A percentile compares a stretch with the other conserved stretches of the same genome.
Evolutionary conservation across 2,113 vertebrate genomes (phyloP).

Genomic region (Hippocampus zosterae): DNA sequence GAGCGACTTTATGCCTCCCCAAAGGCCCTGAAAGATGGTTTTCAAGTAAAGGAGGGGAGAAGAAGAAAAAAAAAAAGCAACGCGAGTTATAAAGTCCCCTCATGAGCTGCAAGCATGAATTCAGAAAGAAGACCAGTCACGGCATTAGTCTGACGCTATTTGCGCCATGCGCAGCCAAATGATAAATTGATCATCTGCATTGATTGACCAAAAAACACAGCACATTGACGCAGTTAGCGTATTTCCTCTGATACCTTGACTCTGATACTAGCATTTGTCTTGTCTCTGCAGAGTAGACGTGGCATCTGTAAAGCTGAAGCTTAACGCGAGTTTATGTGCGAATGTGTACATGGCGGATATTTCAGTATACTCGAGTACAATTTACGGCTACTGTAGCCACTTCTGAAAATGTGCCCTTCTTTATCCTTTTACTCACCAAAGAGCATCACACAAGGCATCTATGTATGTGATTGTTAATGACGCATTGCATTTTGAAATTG

Average conservation of each 20-base stretch:
- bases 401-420: too few species aligned
- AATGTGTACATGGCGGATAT: not conserved
- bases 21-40: slow-evolving; percentile 40
- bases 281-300: not conserved
- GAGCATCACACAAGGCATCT: too few species aligned
- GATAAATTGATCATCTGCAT: slow-evolving; percentile 25
- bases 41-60: slow-evolving; percentile 30
- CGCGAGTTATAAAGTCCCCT: slow-evolving; percentile 43
- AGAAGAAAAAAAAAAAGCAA: slow-evolving; percentile 22
- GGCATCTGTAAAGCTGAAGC: not conserved
- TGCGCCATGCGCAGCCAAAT: slow-evolving; percentile 6
- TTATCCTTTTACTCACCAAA: too few species aligned
- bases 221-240: not conserved
- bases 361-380: not conserved
- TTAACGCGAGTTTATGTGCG: not conserved
- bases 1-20: slow-evolving; percentile 20
- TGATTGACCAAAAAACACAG: slow-evolving; percentile 58
- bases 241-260: not conserved
- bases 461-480: too few species aligned
- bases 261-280: not conserved
- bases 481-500: too few species aligned
- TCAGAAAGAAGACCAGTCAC: slow-evolving; percentile 28
- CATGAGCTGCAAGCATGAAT: slow-evolving; percentile 31
- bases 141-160: slow-evolving; percentile 30
- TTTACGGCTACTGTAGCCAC: too few species aligned